Percentiles rank a stretch among this genome's conserved stretches.
phyloP scores from a whole-genome alignment of 2,888 invertebrate species.

The Drosophila mercatorum region DNA sequence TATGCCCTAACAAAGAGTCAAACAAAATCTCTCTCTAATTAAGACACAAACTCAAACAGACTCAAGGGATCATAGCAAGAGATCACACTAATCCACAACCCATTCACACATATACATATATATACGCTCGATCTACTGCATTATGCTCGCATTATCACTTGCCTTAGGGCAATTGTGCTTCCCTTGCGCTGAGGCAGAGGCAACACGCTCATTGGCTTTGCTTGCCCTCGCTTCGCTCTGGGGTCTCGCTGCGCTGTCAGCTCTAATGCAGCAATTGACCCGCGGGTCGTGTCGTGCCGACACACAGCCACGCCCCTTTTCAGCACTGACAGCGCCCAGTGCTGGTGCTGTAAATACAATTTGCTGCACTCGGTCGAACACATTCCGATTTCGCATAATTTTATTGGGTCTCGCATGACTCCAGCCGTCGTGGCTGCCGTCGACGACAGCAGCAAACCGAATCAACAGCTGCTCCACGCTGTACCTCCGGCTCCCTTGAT shows the following conservation, averaged over 20 bases:
- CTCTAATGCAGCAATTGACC: slow-evolving; percentile 66
- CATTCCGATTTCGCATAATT: slow-evolving; percentile 75
- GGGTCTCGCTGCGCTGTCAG: slow-evolving; percentile 12
- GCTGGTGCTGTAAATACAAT: slow-evolving; percentile 66
- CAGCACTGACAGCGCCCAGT: neutral
- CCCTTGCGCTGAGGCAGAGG: neutral
- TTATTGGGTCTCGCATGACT: slow-evolving; percentile 60
- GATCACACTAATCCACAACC: neutral
- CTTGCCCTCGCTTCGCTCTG: neutral
- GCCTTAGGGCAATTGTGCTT: neutral
- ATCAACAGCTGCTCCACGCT: slow-evolving; percentile 60
- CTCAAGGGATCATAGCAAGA: too few relatives aligned
- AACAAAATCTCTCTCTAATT: neutral
- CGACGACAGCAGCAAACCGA: slow-evolving; percentile 47
- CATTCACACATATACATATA: neutral
- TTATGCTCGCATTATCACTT: neutral
- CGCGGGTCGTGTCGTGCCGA: slow-evolving; percentile 42
- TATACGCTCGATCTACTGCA: neutral
- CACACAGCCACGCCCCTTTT: slow-evolving; percentile 1
- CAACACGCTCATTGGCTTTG: slow-evolving; percentile 1
- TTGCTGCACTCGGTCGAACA: slow-evolving; percentile 71
- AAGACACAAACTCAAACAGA: neutral
- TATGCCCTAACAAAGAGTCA: neutral
- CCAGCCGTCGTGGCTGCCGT: slow-evolving; percentile 5
- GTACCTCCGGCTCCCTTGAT: neutral